phyloP scores from a whole-genome alignment of 2,888 invertebrate species.

The Netelia inedita region DNA sequence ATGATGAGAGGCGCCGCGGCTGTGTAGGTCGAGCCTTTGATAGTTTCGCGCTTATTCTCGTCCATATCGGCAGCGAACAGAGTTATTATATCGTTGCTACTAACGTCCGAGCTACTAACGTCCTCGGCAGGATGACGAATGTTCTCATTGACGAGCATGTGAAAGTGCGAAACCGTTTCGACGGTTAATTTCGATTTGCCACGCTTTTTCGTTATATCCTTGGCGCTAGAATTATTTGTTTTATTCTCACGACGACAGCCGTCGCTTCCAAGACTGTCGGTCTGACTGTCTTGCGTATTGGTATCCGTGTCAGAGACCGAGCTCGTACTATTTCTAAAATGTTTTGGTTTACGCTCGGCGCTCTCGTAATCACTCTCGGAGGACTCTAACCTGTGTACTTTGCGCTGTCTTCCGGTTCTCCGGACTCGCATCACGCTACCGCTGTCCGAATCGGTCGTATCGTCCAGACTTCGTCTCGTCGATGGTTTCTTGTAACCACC shows the following conservation, averaged over 20 bases:
- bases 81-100: constrained; percentile 83
- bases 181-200: constrained; percentile 85
- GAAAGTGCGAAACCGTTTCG: constrained; percentile 82
- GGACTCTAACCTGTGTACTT: constrained; percentile 81
- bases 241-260: constrained; percentile 80
- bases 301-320: constrained; percentile 85
- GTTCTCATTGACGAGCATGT: constrained; percentile 82
- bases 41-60: constrained; percentile 83
- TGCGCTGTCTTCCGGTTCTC: constrained; percentile 78
- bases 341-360: constrained; percentile 78
- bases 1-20: constrained; percentile 81
- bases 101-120: constrained; percentile 80
- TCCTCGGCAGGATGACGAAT: constrained; percentile 78
- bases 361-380: constrained; percentile 84
- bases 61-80: constrained; percentile 83
- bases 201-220: constrained; percentile 86
- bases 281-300: constrained; percentile 85
- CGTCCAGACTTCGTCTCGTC: constrained; percentile 80
- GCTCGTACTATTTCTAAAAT: constrained; percentile 76
- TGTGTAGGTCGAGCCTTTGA: constrained; percentile 82
- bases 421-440: constrained; percentile 78
- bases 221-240: constrained; percentile 82
- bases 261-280: constrained; percentile 85
- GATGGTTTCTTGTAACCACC: constrained; percentile 78
- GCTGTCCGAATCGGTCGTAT: constrained; percentile 82